A percentile compares a stretch with the other conserved stretches of the same genome.
These are phyloP conservation scores for Eunapius fragilis DNA, from an alignment of 37 sponge, comb jelly and placozoan genomes.

Conservation along the genomic window DNA sequence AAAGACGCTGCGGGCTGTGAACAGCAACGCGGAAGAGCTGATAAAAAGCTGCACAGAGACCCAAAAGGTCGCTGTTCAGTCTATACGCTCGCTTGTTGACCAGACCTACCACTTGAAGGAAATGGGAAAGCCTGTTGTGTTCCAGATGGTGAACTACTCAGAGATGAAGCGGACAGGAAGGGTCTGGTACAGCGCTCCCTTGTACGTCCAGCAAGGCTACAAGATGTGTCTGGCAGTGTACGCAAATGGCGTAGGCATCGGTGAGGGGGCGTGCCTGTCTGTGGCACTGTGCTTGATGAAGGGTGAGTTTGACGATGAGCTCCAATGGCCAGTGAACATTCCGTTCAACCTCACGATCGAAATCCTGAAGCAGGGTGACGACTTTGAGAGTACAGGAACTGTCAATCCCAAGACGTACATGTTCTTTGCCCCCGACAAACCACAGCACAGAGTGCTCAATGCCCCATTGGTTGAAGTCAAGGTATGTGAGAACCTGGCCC, in stretches of 20 bases:
- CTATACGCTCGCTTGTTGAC: slow-evolving; percentile 48
- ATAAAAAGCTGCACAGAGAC: slow-evolving; percentile 26
- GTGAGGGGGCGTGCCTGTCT: slow-evolving; percentile 22
- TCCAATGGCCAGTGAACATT: slow-evolving; percentile 52
- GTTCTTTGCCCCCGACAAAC: slow-evolving; percentile 52
- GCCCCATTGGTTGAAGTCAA: slow-evolving; percentile 35
- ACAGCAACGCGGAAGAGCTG: slow-evolving; percentile 21
- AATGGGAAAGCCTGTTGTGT: slow-evolving; percentile 33
- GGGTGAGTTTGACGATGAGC: slow-evolving; percentile 52
- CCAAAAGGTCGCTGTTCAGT: slow-evolving; percentile 38
- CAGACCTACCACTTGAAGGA: slow-evolving; percentile 19
- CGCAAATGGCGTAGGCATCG: slow-evolving; percentile 32
- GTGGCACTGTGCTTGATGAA: slow-evolving; percentile 48
- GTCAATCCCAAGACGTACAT: slow-evolving; percentile 55
- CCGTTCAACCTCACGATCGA: slow-evolving; percentile 54
- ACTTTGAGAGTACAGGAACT: neutral
- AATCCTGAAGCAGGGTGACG: slow-evolving; percentile 22
- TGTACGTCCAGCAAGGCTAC: slow-evolving; percentile 54
- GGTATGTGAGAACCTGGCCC: slow-evolving; percentile 52
- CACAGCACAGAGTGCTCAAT: slow-evolving; percentile 24
- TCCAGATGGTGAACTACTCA: slow-evolving; percentile 63
- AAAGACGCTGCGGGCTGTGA: slow-evolving; percentile 23
- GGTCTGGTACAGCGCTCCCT: slow-evolving; percentile 52
- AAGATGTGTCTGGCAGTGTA: slow-evolving; percentile 59
- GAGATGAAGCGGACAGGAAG: slow-evolving; percentile 48